Evolutionary conservation across 2,888 invertebrate genomes (phyloP).

Genomic region (Trypoxylon attenuatum): DNA sequence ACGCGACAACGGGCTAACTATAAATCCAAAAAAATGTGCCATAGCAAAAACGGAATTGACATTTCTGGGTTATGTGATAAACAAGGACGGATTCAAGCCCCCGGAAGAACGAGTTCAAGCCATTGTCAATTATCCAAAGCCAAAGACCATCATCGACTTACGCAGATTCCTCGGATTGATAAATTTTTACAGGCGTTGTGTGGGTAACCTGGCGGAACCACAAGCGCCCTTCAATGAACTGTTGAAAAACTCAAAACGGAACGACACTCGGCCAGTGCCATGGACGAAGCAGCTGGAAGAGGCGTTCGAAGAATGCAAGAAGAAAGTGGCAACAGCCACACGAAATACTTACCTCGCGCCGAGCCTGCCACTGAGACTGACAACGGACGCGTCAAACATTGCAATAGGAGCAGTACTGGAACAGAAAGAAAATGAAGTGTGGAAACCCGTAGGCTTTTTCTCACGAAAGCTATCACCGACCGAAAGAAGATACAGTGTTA

Average conservation of each 20-base stretch:
- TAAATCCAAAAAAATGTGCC: not conserved
- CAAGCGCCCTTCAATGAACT: not conserved
- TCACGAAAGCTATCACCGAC: no score
- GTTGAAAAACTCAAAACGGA: not conserved
- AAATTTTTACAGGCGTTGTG: not conserved
- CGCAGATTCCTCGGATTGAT: not conserved
- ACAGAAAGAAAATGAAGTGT: no score
- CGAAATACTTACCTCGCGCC: no score
- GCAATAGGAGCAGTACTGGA: no score
- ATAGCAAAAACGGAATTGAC: not conserved
- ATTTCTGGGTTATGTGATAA: not conserved
- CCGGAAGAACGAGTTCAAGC: not conserved
- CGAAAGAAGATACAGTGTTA: no score
- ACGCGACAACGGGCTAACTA: not conserved
- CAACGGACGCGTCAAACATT: no score
- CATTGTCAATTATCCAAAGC: not conserved
- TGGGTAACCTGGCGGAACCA: not conserved
- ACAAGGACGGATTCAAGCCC: not conserved
- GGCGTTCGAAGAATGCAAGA: not conserved
- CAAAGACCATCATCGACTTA: not conserved
- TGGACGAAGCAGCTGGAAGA: not conserved
- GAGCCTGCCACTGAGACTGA: no score
- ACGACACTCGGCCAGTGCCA: not conserved
- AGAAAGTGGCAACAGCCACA: not conserved
- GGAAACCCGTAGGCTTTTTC: no score